Evolutionary conservation across 2,888 invertebrate genomes (phyloP).

Genomic region (Steinernema hermaphroditum): DNA sequence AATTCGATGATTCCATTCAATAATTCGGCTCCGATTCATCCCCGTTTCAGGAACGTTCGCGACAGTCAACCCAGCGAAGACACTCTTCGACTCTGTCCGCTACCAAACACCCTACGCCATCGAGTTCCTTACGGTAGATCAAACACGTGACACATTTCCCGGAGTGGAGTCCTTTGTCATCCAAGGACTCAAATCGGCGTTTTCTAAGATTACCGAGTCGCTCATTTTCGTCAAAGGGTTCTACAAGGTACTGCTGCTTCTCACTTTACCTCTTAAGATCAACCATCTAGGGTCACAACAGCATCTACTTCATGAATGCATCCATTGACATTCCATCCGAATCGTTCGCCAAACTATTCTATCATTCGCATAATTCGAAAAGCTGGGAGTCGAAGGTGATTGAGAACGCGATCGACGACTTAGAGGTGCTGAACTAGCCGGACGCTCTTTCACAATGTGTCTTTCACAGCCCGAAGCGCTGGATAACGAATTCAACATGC

Average conservation of each 20-base stretch:
- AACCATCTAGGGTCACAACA: conserved; percentile 52
- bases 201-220: conserved; percentile 34
- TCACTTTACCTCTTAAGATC: not conserved
- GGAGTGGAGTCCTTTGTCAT: conserved; percentile 58
- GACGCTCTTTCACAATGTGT: not conserved
- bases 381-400: conserved; percentile 25
- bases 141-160: conserved; percentile 58
- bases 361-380: conserved; percentile 31
- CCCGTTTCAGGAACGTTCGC: conserved; percentile 36
- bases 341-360: conserved; percentile 41
- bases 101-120: conserved; percentile 52
- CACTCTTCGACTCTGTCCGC: conserved; percentile 49
- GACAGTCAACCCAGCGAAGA: conserved; percentile 45
- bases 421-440: not conserved
- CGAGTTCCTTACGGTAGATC: conserved; percentile 52
- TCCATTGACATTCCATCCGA: conserved; percentile 53
- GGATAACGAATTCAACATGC: not conserved
- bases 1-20: too few relatives aligned
- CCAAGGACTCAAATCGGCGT: conserved; percentile 53
- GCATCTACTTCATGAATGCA: conserved; percentile 56
- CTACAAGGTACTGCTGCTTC: conserved; percentile 46
- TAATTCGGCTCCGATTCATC: too few relatives aligned
- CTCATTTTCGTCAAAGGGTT: conserved; percentile 56
- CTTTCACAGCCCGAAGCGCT: not conserved
- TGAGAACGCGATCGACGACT: not conserved